These are phyloP conservation scores for Caloenas nicobarica DNA, from an alignment of 2,113 vertebrate genomes.

Conservation along the genomic window DNA sequence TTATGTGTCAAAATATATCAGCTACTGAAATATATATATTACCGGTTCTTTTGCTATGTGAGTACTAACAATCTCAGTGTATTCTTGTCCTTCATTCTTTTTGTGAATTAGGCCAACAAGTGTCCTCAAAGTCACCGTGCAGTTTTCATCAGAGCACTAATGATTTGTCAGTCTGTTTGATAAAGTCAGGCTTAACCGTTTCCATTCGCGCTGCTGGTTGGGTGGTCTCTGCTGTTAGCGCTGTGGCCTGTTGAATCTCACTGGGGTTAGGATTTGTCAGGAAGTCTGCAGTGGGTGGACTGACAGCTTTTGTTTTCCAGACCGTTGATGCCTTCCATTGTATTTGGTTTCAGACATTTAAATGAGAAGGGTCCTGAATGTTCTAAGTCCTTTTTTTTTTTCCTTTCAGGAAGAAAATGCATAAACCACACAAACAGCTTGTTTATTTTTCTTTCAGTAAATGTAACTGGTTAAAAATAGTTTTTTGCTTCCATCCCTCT, in stretches of 20 bases:
- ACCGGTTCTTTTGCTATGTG: background rate
- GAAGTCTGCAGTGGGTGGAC: conserved; percentile 12
- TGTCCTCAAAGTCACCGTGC: background rate
- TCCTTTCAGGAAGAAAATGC: conserved; percentile 55
- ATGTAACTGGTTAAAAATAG: background rate
- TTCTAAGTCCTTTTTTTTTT: conserved; percentile 36
- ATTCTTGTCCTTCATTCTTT: background rate
- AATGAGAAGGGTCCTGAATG: conserved; percentile 66
- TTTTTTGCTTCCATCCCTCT: background rate
- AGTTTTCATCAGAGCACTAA: background rate
- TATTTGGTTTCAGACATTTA: conserved; percentile 51
- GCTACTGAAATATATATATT: background rate
- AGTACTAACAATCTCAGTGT: background rate
- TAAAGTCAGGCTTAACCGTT: background rate
- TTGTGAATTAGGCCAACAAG: background rate
- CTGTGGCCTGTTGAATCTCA: background rate
- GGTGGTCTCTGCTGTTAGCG: background rate
- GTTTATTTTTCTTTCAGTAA: conserved; percentile 26
- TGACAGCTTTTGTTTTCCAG: conserved; percentile 48
- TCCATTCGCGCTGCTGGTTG: background rate
- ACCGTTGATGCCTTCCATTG: conserved; percentile 57
- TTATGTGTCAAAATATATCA: background rate
- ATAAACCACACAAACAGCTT: background rate
- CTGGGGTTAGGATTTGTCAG: conserved; percentile 33
- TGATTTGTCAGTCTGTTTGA: background rate